phyloP scores from a whole-genome alignment of 1,140 invertebrate genomes.

The Saxidomus purpurata region DNA sequence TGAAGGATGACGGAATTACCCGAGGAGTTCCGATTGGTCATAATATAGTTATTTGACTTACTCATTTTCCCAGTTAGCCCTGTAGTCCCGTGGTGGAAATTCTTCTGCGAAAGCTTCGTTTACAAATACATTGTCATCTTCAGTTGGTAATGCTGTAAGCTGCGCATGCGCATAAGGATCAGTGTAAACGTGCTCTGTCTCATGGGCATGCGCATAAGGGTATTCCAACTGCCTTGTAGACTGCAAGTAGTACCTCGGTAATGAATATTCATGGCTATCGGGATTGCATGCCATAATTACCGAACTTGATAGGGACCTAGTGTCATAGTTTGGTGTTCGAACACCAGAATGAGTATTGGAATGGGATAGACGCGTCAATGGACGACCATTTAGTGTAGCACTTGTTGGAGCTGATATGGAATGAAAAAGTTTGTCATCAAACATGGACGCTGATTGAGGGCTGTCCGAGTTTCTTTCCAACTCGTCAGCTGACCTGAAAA shows the following conservation, averaged over 20 bases:
- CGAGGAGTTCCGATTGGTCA: no score
- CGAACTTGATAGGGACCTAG: not conserved
- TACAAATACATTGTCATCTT: not conserved
- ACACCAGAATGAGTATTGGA: not conserved
- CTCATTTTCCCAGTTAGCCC: constrained; percentile 23
- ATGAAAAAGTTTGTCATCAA: constrained; percentile 13
- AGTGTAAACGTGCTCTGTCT: not conserved
- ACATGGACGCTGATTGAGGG: not conserved
- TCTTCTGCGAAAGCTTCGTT: not conserved
- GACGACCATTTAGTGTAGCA: not conserved
- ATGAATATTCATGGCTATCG: not conserved
- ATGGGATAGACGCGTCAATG: not conserved
- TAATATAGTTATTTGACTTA: no score
- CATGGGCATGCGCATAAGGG: not conserved
- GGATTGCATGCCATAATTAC: constrained; percentile 1
- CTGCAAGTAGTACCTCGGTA: constrained; percentile 23
- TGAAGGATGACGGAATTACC: no score
- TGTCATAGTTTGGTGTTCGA: constrained; percentile 9
- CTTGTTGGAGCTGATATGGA: constrained; percentile 4
- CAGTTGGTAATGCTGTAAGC: not conserved
- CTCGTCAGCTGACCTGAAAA: not conserved
- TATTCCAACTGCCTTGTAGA: not conserved
- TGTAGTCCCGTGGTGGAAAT: not conserved
- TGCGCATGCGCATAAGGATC: constrained; percentile 11
- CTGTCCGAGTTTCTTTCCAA: constrained; percentile 21